Conservation (phyloP, 2,888 invertebrate genomes). For the Polia nebulosa region DNA sequence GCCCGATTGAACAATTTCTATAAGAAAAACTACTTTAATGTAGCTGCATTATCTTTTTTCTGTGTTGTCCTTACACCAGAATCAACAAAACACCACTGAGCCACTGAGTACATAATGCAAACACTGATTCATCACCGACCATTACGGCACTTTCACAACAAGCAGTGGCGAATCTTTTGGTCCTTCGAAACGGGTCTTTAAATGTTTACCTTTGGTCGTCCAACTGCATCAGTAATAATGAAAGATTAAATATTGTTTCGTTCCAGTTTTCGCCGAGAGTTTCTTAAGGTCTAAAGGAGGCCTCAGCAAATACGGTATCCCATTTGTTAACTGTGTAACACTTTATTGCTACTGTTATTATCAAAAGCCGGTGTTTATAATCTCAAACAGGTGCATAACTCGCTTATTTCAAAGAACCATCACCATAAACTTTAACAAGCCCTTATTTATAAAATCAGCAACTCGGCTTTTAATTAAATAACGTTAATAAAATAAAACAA, state of each 20-base stretch:
- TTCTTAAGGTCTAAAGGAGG: constrained; percentile 17
- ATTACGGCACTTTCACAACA: constrained; percentile 19
- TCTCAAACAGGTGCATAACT: constrained; percentile 44
- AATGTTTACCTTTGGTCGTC: constrained; percentile 26
- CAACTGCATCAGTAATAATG: constrained; percentile 33
- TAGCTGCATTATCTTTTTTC: no score
- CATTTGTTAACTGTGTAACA: constrained; percentile 29
- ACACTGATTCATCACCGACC: background rate
- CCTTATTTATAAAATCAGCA: constrained; percentile 48
- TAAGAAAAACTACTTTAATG: no score
- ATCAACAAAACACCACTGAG: background rate
- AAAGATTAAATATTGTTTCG: constrained; percentile 37
- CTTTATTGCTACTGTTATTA: constrained; percentile 34
- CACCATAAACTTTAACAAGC: constrained; percentile 43
- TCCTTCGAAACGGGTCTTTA: constrained; percentile 27
- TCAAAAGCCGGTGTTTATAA: constrained; percentile 27
- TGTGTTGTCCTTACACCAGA: background rate
- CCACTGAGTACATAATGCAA: background rate
- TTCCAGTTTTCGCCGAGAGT: constrained; percentile 33
- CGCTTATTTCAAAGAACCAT: constrained; percentile 36
- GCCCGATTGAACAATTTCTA: no score
- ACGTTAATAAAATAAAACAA: constrained; percentile 54
- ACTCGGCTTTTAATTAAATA: constrained; percentile 52
- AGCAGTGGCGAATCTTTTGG: background rate
- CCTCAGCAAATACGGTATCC: constrained; percentile 12